phyloP scores from a whole-genome alignment of 1,140 invertebrate genomes.

The Pseudoatta argentina region DNA sequence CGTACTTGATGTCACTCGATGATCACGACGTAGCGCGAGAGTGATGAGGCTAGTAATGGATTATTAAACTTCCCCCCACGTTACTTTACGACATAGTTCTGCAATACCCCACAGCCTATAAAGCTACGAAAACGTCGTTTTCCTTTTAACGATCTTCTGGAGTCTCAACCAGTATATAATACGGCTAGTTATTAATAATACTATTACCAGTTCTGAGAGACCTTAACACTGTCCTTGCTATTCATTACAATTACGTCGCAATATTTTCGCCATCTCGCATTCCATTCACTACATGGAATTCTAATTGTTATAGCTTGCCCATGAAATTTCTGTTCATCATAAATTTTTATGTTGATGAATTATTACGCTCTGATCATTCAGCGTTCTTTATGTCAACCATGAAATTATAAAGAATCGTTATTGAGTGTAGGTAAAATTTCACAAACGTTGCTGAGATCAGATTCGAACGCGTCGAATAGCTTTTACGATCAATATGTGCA shows the following conservation, averaged over 20 bases:
- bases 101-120: conserved; percentile 52
- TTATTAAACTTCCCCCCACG: conserved; percentile 71
- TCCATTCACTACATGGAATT: background rate
- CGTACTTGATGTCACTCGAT: conserved; percentile 40
- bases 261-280: background rate
- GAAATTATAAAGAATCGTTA: background rate
- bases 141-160: conserved; percentile 60
- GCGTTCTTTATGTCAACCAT: background rate
- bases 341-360: background rate
- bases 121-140: conserved; percentile 66
- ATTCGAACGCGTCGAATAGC: background rate
- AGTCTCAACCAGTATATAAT: conserved; percentile 17
- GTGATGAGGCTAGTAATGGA: conserved; percentile 62
- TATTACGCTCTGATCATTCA: background rate
- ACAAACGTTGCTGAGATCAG: background rate
- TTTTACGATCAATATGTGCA: conserved; percentile 22
- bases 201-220: background rate
- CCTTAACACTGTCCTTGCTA: conserved; percentile 19
- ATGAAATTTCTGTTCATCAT: background rate
- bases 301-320: conserved; percentile 10
- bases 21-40: background rate
- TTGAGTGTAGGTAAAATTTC: background rate
- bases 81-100: conserved; percentile 47
- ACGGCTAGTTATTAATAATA: conserved; percentile 60
- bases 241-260: background rate